Base-by-base conservation (phyloP, 2,113 vertebrate genomes). In the Nanorana parkeri region DNA sequence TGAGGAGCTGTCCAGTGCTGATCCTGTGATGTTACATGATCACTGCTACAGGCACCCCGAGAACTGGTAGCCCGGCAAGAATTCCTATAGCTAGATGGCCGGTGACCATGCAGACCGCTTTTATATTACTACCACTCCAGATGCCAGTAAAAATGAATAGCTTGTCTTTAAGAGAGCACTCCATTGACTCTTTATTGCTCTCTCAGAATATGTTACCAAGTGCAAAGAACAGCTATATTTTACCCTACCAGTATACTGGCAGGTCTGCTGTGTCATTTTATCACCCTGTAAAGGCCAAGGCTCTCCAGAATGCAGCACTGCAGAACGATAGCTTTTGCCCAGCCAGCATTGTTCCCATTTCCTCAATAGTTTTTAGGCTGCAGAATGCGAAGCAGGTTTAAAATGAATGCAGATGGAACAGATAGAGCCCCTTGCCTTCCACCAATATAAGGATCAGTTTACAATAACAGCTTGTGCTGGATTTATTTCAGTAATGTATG, bases 121-220 rank as follows among this genome's bases (percentile, higher is more conserved):
- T 13, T 47, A 47, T 47, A 2, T 47, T 47, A 47, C 2, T 47
- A 13, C 41, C 41, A 13, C 41, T 11, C 13, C 41, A 15, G 11
- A 47, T 47, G 41, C 41, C 8, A 13, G 41, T 15, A 10, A 47
- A 13, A 10, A 47, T 47, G 2, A 13, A 36, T 36, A 2, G 29
- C 29, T 4, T 47, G 0, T 47, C 3, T 47, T 47, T 47, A 11
- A 69, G 87, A 88, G 87, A 88, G 88, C 87, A 87, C 88, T 90
- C 89, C 88, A 87, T 86, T 64, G 87, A 85, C 84, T 86, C 86
- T 86, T 88, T 91, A 88, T 89, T 91, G 88, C 87, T 88, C 85
- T 88, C 86, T 90, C 86, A 86, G 85, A 3, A 75, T 85, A 87
- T 87, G 85, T 87, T 89, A 85, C 87, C 86, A 76, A 47, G 87